Percentiles rank a stretch among this genome's conserved stretches.
Conservation (phyloP, 2,888 invertebrate genomes). For the Sceliomorpha sp. region DNA sequence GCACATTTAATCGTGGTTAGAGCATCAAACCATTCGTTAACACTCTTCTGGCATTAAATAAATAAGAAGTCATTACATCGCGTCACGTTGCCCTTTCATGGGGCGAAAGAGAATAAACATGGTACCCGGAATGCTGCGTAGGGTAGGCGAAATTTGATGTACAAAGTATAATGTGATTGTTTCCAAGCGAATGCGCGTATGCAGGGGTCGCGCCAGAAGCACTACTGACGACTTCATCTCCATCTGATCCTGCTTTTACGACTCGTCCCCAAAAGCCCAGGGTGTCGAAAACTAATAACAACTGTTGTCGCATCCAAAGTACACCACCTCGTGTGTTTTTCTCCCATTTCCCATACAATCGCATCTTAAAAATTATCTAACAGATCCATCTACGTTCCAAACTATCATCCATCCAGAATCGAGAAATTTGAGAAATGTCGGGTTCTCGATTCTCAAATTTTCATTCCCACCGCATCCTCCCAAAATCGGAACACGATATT, state of each 20-base stretch:
- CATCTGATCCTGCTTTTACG: slow-evolving; percentile 51
- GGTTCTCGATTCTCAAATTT: too few relatives aligned
- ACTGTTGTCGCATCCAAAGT: slow-evolving; percentile 46
- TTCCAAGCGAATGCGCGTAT: slow-evolving; percentile 74
- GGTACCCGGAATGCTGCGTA: slow-evolving; percentile 31
- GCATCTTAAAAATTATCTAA: too few relatives aligned
- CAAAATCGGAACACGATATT: too few relatives aligned
- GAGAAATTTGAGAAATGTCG: too few relatives aligned
- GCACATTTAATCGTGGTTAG: too few relatives aligned
- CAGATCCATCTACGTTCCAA: too few relatives aligned
- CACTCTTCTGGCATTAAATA: slow-evolving; percentile 58
- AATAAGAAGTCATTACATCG: slow-evolving; percentile 70
- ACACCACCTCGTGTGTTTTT: too few relatives aligned
- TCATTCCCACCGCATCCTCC: too few relatives aligned
- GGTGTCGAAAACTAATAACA: slow-evolving; percentile 55
- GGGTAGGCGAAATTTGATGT: slow-evolving; percentile 64
- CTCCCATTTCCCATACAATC: too few relatives aligned
- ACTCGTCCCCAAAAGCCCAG: slow-evolving; percentile 38
- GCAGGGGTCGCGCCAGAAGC: slow-evolving; percentile 58
- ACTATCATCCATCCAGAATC: too few relatives aligned
- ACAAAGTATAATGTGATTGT: slow-evolving; percentile 78
- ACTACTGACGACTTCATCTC: slow-evolving; percentile 62
- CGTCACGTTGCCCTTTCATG: slow-evolving; percentile 55
- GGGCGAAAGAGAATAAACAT: slow-evolving; percentile 40
- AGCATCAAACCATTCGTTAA: slow-evolving; percentile 30